Evolutionary conservation across 2,888 invertebrate genomes (phyloP).

Genomic region (Lathronympha strigana): DNA sequence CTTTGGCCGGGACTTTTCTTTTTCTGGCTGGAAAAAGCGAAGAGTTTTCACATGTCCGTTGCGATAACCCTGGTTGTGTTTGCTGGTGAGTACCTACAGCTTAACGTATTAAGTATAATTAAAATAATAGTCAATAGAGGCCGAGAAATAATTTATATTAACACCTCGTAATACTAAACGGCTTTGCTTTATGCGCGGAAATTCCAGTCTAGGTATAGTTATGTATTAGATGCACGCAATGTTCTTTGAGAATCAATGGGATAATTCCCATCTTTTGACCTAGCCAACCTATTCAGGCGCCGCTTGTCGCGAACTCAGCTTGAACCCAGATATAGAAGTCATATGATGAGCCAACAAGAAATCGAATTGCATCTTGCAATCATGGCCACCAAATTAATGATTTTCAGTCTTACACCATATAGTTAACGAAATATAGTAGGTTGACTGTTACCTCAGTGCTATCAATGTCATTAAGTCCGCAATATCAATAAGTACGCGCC

Average conservation of each 20-base stretch:
- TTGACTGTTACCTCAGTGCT: not conserved
- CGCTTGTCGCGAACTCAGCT: too few species aligned
- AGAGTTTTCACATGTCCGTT: constrained; percentile 82
- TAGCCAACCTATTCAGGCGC: too few species aligned
- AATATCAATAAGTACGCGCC: constrained; percentile 14
- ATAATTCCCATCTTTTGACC: not conserved
- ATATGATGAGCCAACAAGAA: too few species aligned
- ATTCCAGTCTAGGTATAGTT: too few species aligned
- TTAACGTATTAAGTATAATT: not conserved
- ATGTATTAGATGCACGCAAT: too few species aligned
- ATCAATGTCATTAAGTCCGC: constrained; percentile 10
- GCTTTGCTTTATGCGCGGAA: too few species aligned
- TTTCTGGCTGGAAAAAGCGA: constrained; percentile 79
- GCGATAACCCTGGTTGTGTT: constrained; percentile 76
- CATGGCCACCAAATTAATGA: not conserved
- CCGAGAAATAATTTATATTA: not conserved
- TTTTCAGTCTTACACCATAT: not conserved
- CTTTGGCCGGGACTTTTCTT: constrained; percentile 72
- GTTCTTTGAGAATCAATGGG: too few species aligned
- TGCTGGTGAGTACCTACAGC: constrained; percentile 76
- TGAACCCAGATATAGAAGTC: too few species aligned
- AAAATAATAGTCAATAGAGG: not conserved
- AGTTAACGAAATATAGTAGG: not conserved
- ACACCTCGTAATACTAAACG: not conserved
- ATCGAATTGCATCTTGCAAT: too few species aligned